These are phyloP conservation scores for Chaunax sp. DNA, from an alignment of 2,797 vertebrate species.

Conservation along the genomic window DNA sequence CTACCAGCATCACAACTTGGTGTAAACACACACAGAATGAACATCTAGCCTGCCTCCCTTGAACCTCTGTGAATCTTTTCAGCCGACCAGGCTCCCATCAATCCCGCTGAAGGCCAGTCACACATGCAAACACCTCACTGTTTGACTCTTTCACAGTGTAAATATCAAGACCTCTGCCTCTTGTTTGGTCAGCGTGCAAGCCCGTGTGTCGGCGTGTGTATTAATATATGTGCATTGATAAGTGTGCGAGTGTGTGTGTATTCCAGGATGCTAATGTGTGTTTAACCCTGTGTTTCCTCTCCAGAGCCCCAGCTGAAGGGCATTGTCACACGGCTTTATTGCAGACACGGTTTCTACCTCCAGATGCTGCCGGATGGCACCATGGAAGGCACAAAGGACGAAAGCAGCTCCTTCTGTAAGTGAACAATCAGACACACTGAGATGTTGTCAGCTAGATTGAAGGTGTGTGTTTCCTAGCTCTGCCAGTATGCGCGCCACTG, in stretches of 20 bases:
- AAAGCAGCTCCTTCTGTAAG: slow-evolving; percentile 92
- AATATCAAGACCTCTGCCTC: slow-evolving; percentile 61
- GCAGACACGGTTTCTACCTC: slow-evolving; percentile 92
- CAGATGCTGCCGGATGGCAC: slow-evolving; percentile 91
- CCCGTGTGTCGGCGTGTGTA: slow-evolving; percentile 18
- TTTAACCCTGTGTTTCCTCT: slow-evolving; percentile 65
- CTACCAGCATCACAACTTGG: slow-evolving; percentile 13
- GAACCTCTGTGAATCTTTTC: slow-evolving; percentile 38
- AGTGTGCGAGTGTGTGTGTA: slow-evolving; percentile 29
- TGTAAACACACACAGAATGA: slow-evolving; percentile 7
- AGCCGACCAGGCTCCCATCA: slow-evolving; percentile 50
- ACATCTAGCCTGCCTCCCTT: slow-evolving; percentile 23
- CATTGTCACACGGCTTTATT: slow-evolving; percentile 91
- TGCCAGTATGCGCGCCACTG: background rate
- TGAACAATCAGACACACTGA: slow-evolving; percentile 37
- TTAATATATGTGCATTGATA: slow-evolving; percentile 20
- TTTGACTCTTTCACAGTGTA: slow-evolving; percentile 62
- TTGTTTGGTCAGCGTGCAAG: slow-evolving; percentile 41
- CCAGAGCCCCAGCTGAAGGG: slow-evolving; percentile 91
- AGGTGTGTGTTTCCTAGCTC: slow-evolving; percentile 1
- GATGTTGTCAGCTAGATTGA: background rate
- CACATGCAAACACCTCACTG: slow-evolving; percentile 24
- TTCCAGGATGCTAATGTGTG: slow-evolving; percentile 40
- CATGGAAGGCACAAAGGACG: slow-evolving; percentile 92
- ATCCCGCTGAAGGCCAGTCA: slow-evolving; percentile 54